phyloP scores from a whole-genome alignment of 1,140 invertebrate genomes.

The Brachionus calyciflorus region DNA sequence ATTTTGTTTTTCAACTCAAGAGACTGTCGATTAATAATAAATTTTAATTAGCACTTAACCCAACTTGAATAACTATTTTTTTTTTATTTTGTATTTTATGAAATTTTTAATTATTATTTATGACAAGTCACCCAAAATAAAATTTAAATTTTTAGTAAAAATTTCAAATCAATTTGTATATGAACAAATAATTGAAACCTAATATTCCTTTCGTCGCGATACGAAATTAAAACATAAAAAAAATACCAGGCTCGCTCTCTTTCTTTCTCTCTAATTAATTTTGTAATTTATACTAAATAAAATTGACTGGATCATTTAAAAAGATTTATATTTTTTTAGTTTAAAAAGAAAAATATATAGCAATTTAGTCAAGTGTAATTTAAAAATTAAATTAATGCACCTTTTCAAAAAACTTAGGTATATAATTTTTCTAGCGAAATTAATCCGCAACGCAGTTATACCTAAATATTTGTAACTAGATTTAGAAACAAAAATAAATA shows the following conservation, averaged over 20 bases:
- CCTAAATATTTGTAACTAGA: conserved; percentile 3
- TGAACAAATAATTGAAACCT: neutral
- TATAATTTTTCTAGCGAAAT: neutral
- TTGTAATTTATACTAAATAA: neutral
- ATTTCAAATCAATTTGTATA: neutral
- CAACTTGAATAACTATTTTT: neutral
- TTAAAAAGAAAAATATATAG: neutral
- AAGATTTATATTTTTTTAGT: neutral
- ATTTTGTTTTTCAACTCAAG: no score
- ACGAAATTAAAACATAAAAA: neutral
- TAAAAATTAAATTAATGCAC: no score
- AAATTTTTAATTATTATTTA: neutral
- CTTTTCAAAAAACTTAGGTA: conserved; percentile 20
- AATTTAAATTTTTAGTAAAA: conserved; percentile 2
- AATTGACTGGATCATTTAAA: conserved; percentile 11
- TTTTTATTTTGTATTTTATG: no score
- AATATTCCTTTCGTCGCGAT: neutral
- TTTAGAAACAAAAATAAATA: no score
- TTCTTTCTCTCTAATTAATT: conserved; percentile 38
- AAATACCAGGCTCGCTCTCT: no score
- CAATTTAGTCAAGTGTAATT: conserved; percentile 10
- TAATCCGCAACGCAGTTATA: neutral
- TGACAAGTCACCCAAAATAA: conserved; percentile 38
- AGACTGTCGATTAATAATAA: neutral
- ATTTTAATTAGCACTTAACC: conserved; percentile 34